Percentiles rank a stretch among this genome's conserved stretches.
phyloP scores from a whole-genome alignment of 2,888 invertebrate genomes.

The Troides oblongomaculatus region DNA sequence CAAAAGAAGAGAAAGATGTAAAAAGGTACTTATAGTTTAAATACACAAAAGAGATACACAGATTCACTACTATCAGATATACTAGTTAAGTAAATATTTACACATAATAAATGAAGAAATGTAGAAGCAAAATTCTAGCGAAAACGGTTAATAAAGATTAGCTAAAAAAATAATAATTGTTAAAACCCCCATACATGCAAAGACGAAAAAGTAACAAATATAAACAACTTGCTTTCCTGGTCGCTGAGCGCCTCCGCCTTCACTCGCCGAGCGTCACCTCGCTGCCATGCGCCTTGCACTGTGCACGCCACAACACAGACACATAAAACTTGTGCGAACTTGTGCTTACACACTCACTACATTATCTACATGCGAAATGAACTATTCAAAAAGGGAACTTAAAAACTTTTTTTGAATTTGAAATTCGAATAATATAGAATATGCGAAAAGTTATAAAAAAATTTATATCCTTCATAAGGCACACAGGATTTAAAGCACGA shows the following conservation, averaged over 20 bases:
- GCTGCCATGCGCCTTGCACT: constrained; percentile 50
- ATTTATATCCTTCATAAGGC: neutral
- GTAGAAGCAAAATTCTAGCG: neutral
- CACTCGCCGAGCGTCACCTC: constrained; percentile 36
- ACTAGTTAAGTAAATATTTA: too few relatives aligned
- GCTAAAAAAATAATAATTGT: neutral
- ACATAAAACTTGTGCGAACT: constrained; percentile 41
- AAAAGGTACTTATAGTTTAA: too few relatives aligned
- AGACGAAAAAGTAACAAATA: constrained; percentile 35
- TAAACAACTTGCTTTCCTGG: constrained; percentile 67
- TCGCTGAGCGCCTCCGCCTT: constrained; percentile 61
- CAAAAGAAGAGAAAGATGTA: too few relatives aligned
- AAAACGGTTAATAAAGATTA: neutral
- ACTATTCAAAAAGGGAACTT: neutral
- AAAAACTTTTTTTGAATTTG: neutral
- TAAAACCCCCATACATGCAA: constrained; percentile 13
- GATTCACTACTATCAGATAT: too few relatives aligned
- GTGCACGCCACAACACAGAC: constrained; percentile 44
- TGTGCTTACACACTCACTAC: constrained; percentile 31
- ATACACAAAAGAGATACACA: too few relatives aligned
- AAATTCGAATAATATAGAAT: neutral
- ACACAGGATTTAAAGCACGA: neutral
- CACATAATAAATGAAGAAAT: neutral
- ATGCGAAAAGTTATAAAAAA: neutral
- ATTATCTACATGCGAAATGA: constrained; percentile 6